These are phyloP conservation scores for Aix galericulata DNA, from an alignment of 2,113 vertebrate species.

Conservation along the genomic window DNA sequence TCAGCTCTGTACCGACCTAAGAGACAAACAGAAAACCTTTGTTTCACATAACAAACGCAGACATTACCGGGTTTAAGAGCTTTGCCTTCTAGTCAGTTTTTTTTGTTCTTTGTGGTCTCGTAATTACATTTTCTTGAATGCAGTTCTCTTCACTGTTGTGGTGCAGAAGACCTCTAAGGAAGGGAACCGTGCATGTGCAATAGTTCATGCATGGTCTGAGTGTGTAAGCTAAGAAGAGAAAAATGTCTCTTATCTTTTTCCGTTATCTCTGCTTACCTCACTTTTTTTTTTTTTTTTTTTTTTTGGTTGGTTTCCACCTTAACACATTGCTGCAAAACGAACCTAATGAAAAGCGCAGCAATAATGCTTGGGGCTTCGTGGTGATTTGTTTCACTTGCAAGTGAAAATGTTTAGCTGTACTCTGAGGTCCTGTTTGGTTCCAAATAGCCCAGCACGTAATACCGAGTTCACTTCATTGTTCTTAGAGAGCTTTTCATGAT, in stretches of 20 bases:
- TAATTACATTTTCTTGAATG: not conserved
- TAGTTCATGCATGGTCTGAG: not conserved
- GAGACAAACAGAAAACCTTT: not conserved
- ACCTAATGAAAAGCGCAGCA: not conserved
- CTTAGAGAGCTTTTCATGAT: not conserved
- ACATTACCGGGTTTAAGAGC: not conserved
- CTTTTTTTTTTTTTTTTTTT: not conserved
- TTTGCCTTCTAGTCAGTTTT: constrained; percentile 25
- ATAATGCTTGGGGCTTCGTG: not conserved
- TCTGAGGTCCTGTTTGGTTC: not conserved
- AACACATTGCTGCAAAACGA: not conserved
- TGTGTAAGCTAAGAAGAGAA: not conserved
- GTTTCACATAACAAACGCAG: accelerated
- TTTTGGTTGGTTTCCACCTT: not conserved
- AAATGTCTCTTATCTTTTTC: constrained; percentile 47
- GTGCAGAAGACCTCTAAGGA: not conserved
- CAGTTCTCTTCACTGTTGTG: not conserved
- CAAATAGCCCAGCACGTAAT: not conserved
- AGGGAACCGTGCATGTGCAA: not conserved
- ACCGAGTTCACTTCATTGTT: not conserved
- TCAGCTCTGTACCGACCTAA: not conserved
- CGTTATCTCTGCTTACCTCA: constrained; percentile 45
- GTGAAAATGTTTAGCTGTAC: not conserved
- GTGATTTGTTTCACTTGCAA: not conserved
- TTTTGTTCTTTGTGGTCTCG: constrained; percentile 46